Conservation (phyloP, 1,140 invertebrate genomes). For the Trachymyrmex cornetzi region DNA sequence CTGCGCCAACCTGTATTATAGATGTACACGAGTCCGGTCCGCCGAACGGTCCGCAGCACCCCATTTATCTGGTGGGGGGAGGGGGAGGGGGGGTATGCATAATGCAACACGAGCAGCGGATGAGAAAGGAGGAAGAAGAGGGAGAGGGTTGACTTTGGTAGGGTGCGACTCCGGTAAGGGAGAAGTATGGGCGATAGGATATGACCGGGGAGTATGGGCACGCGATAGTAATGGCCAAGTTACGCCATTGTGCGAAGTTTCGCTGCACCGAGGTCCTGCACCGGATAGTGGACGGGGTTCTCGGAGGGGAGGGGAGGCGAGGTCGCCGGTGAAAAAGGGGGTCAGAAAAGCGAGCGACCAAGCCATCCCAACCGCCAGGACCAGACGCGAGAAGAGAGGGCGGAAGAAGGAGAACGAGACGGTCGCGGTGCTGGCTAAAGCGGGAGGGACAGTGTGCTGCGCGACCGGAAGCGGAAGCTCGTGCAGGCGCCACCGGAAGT, state of each 20-base stretch:
- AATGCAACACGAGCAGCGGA: constrained; percentile 64
- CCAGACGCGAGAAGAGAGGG: constrained; percentile 36
- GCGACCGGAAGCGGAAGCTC: constrained; percentile 86
- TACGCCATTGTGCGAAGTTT: constrained; percentile 84
- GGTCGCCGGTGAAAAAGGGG: constrained; percentile 57
- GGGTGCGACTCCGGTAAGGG: constrained; percentile 51
- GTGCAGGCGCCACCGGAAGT: constrained; percentile 86
- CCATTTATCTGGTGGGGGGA: constrained; percentile 64
- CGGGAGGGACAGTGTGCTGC: constrained; percentile 69
- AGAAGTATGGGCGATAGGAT: constrained; percentile 59
- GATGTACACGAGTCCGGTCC: constrained; percentile 58
- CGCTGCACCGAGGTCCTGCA: constrained; percentile 68
- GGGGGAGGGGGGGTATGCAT: neutral
- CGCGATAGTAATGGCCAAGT: constrained; percentile 82
- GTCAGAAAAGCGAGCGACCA: constrained; percentile 60
- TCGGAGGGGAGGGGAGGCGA: constrained; percentile 45
- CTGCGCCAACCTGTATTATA: constrained; percentile 55
- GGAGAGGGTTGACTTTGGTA: constrained; percentile 2
- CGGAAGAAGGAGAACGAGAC: constrained; percentile 55
- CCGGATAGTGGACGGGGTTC: constrained; percentile 48
- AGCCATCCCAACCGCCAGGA: constrained; percentile 44
- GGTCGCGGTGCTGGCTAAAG: constrained; percentile 51
- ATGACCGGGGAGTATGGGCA: constrained; percentile 55
- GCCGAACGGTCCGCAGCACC: constrained; percentile 52
- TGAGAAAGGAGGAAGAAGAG: constrained; percentile 1